Conservation (phyloP, 2,797 vertebrate genomes). For the Coluber constrictor region DNA sequence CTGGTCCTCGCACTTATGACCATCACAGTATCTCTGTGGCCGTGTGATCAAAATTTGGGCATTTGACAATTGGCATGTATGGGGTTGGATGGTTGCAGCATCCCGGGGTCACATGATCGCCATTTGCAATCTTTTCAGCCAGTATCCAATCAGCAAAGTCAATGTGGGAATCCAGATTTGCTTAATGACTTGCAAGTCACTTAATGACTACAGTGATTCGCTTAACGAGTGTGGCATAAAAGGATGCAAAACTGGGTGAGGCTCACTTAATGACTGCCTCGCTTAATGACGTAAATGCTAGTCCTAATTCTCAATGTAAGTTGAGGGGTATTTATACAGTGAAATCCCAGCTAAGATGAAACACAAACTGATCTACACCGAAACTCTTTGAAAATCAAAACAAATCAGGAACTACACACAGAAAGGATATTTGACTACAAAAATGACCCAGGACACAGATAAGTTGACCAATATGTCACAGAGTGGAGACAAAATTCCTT, state of each 20-base stretch:
- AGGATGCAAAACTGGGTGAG: not conserved
- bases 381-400: not conserved
- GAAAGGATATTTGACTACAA: not conserved
- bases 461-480: not conserved
- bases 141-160: not conserved
- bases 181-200: not conserved
- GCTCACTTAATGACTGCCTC: not conserved
- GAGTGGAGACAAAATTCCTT: not conserved
- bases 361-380: conserved; percentile 40
- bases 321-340: not conserved
- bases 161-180: not conserved
- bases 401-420: not conserved
- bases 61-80: not conserved
- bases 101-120: not conserved
- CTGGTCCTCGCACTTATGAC: not conserved
- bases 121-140: not conserved
- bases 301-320: not conserved
- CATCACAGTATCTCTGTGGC: not conserved
- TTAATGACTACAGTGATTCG: not conserved
- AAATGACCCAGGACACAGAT: not conserved
- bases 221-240: not conserved
- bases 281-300: not conserved
- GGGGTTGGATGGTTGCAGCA: not conserved
- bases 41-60: not conserved
- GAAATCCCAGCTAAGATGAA: conserved; percentile 35